Base-by-base conservation (phyloP, 2,797 vertebrate species). In the Arrhamphus sclerolepis region DNA sequence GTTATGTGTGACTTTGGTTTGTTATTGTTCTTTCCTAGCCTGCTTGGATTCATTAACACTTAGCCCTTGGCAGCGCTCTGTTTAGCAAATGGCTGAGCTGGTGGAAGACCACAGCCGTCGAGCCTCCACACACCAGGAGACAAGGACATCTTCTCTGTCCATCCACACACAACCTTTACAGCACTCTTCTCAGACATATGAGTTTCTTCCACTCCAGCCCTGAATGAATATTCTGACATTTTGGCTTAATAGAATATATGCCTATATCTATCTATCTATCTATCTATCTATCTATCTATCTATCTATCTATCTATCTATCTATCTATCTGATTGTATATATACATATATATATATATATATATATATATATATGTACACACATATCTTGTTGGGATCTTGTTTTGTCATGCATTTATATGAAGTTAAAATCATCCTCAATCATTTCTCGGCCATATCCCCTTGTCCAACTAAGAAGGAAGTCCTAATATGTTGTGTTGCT, bases 31-130 rank as follows among this genome's bases (percentile, higher is more conserved):
- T 71, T 52, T 75, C 71, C 69, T 72, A 56, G 72, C 56, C 72
- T 79, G 80, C 60, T 72, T 72, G 62, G 69, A 66, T 84, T 86
- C 81, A 85, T 80, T 80, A 84, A 75, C 46, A 78, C 62, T 41
- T 70, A 64, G 65, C 58, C 59, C 53, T 80, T 83, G 78, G 80
- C 79, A 86, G 59, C 57, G 51, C 22, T 66, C 58, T 26, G 57
- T 70, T 63, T 64, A 53, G 72, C 70, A 80, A 54, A 44, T 46
- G 8, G 42, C 21, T 67, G 59, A 77, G 73, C 63, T 64, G 70
- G 48, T 75, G 53, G 77, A 68, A 14, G 59, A 66, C 44, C 55
- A 62, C 17, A 54, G 44, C 57, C 56, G 52, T 56, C 46, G 21
- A 71, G 68, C 40, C 66, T 79, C 53, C 3, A 34, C 66, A 71